Percentiles rank a stretch among this genome's conserved stretches.
phyloP scores from a whole-genome alignment of 2,797 vertebrate genomes.

The Arremon brunneinucha region DNA sequence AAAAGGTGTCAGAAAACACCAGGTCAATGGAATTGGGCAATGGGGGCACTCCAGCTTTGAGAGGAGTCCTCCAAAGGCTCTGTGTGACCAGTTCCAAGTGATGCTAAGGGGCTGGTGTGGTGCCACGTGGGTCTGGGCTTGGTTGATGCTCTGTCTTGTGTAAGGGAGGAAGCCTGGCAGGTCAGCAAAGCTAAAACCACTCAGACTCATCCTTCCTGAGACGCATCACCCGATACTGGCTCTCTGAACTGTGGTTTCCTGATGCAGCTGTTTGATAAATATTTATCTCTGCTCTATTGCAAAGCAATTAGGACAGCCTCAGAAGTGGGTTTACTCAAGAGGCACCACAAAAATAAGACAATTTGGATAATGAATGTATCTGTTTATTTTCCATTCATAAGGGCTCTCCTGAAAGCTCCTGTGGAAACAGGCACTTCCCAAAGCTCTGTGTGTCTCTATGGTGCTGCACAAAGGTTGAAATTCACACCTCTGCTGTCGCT shows the following conservation, averaged over 20 bases:
- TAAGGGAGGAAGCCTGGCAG: conserved; percentile 26
- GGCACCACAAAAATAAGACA: conserved; percentile 45
- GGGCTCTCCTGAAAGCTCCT: conserved; percentile 19
- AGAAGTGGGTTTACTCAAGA: conserved; percentile 62
- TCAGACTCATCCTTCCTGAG: conserved; percentile 51
- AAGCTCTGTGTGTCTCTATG: accelerated
- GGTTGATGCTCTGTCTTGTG: background rate
- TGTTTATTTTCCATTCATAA: conserved; percentile 35
- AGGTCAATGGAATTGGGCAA: background rate
- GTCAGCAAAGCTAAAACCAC: conserved; percentile 35
- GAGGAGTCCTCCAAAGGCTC: background rate
- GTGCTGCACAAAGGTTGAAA: background rate
- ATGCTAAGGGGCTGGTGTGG: background rate
- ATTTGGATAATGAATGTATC: conserved; percentile 26
- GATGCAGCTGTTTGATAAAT: conserved; percentile 62
- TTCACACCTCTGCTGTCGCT: background rate
- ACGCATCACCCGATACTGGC: background rate
- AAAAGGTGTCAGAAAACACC: conserved; percentile 27
- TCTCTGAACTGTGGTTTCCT: conserved; percentile 60
- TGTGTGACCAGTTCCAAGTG: background rate
- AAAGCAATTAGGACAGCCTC: conserved; percentile 44
- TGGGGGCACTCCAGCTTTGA: background rate
- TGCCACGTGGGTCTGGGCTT: background rate
- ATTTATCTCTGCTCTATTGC: conserved; percentile 60
- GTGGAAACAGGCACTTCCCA: conserved; percentile 11